A percentile compares a stretch with the other conserved stretches of the same genome.
Evolutionary conservation across 1,140 invertebrate species (phyloP).

Genomic region (Venustaconcha ellipsiformis): DNA sequence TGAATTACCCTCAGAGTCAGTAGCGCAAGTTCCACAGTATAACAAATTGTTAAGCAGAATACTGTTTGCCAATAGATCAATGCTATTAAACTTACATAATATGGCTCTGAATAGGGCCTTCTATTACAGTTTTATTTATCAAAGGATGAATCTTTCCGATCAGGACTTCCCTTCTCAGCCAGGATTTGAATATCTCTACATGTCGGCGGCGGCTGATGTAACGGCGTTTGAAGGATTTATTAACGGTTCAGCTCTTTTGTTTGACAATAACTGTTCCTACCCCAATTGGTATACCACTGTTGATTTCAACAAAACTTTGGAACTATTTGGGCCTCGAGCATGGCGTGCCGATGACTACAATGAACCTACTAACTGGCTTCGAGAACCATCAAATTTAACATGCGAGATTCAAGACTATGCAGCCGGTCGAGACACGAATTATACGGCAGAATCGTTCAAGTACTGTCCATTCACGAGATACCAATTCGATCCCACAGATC

Average conservation of each 20-base stretch:
- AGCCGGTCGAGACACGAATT: conserved; percentile 80
- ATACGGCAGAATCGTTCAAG: conserved; percentile 89
- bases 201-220: conserved; percentile 95
- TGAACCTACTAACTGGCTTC: conserved; percentile 67
- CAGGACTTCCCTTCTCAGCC: conserved; percentile 84
- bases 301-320: conserved; percentile 97
- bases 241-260: conserved; percentile 95
- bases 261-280: conserved; percentile 94
- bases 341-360: conserved; percentile 72
- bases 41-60: conserved; percentile 88
- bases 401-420: conserved; percentile 66
- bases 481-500: conserved; percentile 24
- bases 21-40: conserved; percentile 94
- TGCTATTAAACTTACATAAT: conserved; percentile 93
- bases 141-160: conserved; percentile 70
- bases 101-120: conserved; percentile 94
- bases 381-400: conserved; percentile 69
- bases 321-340: conserved; percentile 93
- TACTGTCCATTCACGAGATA: conserved; percentile 87
- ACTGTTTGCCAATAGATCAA: conserved; percentile 95
- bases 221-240: conserved; percentile 88
- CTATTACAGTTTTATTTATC: conserved; percentile 91
- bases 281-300: conserved; percentile 90
- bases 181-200: conserved; percentile 98
- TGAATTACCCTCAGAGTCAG: conserved; percentile 80